phyloP scores from a whole-genome alignment of 2,113 vertebrate genomes.

The Alosa alosa region DNA sequence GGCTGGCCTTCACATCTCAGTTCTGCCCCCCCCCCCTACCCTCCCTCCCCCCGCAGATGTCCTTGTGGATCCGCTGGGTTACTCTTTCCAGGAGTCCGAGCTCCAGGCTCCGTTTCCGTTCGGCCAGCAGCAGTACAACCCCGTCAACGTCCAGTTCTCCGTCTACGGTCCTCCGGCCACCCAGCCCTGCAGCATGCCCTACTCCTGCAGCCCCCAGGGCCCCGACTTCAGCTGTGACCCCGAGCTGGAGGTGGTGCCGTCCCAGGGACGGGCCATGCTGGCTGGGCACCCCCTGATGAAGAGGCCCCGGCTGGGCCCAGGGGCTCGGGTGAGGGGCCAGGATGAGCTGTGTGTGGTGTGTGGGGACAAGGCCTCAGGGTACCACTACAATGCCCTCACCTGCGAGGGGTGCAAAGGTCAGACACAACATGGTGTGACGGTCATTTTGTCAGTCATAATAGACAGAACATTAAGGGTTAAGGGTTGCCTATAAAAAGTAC shows the following conservation, averaged over 20 bases:
- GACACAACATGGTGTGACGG: neutral
- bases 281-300: slow-evolving; percentile 66
- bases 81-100: slow-evolving; percentile 79
- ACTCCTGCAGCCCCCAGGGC: slow-evolving; percentile 73
- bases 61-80: slow-evolving; percentile 81
- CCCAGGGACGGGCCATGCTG: slow-evolving; percentile 55
- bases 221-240: slow-evolving; percentile 55
- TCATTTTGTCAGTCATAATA: too few species aligned
- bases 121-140: slow-evolving; percentile 77
- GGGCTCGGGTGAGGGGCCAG: slow-evolving; percentile 76
- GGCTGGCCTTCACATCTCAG: neutral
- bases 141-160: slow-evolving; percentile 72
- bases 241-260: slow-evolving; percentile 53
- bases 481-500: too few species aligned
- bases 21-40: neutral
- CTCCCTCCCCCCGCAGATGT: slow-evolving; percentile 71
- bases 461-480: too few species aligned
- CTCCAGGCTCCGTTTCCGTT: slow-evolving; percentile 76
- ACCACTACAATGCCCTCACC: slow-evolving; percentile 93
- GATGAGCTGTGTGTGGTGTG: slow-evolving; percentile 92
- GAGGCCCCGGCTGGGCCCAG: slow-evolving; percentile 70
- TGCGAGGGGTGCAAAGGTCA: slow-evolving; percentile 96
- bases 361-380: slow-evolving; percentile 91
- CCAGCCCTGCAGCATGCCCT: slow-evolving; percentile 71
- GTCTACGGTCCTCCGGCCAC: slow-evolving; percentile 70